Evolutionary conservation across 2,113 vertebrate species (phyloP), one percentile per base, ranked within the genome.

Genomic region (Thomomys bottae): DNA sequence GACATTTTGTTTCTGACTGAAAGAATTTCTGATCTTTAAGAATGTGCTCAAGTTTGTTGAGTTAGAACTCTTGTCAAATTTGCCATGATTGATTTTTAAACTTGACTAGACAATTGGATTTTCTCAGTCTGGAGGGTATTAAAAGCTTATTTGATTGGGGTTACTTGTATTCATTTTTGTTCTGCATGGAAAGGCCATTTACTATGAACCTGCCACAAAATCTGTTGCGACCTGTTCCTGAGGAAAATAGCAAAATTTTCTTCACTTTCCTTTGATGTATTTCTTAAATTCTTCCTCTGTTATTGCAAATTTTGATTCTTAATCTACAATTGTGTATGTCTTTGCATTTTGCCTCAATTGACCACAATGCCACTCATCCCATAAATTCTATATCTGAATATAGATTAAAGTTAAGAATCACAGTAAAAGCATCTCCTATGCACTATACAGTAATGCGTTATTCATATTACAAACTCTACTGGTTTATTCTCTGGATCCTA

Each of bases 61-160:
- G 61, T 89, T 94, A 79, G 68, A 85, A 82, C 61, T 86, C 40
- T 38, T 63, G 66, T 81, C 83, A 86, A 86, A 92, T 84, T 80
- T 70, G 11, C 34, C 67, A 80, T 24, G 87, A 80, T n/a, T 86
- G 76, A 90, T 84, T 94, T 89, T 94, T 88, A 88, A 94, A 77
- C 66, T 68, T 79, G 38, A 75, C 45, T 72, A 93, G 63, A 95
- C 72, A 95, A 84, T 24, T 90, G 66, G 72, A 91, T 94, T 95
- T 84, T 79, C 83, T 95, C 79, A 95, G 71, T 92, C 86, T 75
- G 95, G 67, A 76, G 38, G 57, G 57, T 86, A 73, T 36, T 84
- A 85, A 89, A 8, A 81, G 24, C 77, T 84, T 84, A 89, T 82
- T 86, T 94, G 90, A 93, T 92, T 90, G 80, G 8, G 40, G 45